Evolutionary conservation across 2,797 vertebrate species (phyloP), one percentile per base, ranked within the genome.

Genomic region (Caiman crocodilus): DNA sequence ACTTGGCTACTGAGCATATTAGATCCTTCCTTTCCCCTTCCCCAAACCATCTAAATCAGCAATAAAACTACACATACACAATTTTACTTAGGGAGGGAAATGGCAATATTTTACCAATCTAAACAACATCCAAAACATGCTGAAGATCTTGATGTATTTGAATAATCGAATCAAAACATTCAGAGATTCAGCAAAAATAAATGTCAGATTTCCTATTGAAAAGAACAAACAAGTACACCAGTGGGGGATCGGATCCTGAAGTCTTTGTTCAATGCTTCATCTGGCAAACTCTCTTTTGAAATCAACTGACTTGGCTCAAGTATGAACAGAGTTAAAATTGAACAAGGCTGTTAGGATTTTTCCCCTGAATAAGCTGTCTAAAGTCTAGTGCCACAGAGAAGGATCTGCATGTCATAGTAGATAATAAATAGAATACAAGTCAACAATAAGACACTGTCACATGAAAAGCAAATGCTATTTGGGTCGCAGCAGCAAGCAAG

Each of bases 131-230:
- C 77, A 90, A 89, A 82, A 42, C 7, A 94, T 67, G 81, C 67
- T 84, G 90, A 76, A 90, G 79, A 92, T 57, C 83, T 87, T 9
- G 20, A 93, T 82, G 79, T 85, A 90, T 85, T 81, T 26, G 78
- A 95, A 91, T 82, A 94, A 97, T 94, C 86, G 90, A 93, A 94
- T 87, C 71, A 90, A 87, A 94, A 95, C 94, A 89, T 90, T 71
- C 42, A 30, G 25, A 63, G 79, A 94, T 75, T 93, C 91, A 79
- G 81, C 11, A 88, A 84, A 88, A 96, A 85, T 79, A 93, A 94
- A 90, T 67, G 84, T 89, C 87, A 95, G 95, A 86, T 23, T 63
- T 94, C 82, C 63, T 71, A 63, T n/a, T 90, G 77, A 90, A 94
- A 93, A 90, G 71, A 94, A 85, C 61, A 95, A 94, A 92, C 77